These are phyloP conservation scores for Rhysida immarginata DNA, from an alignment of 1,140 invertebrate species.

Conservation along the genomic window DNA sequence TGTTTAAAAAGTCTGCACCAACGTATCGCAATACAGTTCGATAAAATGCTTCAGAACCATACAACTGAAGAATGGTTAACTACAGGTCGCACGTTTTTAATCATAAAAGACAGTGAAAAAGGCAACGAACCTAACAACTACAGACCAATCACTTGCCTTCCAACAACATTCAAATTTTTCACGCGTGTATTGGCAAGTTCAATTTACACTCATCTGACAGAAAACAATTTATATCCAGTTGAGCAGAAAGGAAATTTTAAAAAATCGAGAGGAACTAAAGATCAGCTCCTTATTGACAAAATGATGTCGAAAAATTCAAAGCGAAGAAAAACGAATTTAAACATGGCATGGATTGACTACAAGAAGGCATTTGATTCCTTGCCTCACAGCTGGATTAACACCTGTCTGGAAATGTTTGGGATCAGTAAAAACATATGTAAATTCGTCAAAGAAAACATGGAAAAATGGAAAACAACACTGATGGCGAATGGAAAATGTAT, in stretches of 20 bases:
- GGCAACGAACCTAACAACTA: background rate
- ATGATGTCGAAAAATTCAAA: background rate
- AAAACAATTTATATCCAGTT: background rate
- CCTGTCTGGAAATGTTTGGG: background rate
- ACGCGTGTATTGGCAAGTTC: background rate
- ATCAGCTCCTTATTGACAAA: background rate
- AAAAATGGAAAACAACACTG: background rate
- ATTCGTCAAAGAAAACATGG: background rate
- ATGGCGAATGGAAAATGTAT: background rate
- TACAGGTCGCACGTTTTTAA: background rate
- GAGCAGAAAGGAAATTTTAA: background rate
- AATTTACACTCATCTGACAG: background rate
- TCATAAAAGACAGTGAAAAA: background rate
- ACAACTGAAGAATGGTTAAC: background rate
- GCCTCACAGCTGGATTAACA: background rate
- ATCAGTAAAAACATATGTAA: background rate
- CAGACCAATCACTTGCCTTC: background rate
- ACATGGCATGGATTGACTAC: background rate
- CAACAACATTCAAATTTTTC: background rate
- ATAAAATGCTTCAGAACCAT: background rate
- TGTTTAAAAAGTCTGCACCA: background rate
- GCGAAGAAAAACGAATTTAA: background rate
- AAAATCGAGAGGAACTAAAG: background rate
- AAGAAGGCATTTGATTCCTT: background rate
- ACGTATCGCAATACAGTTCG: background rate